Evolutionary conservation across 2,113 vertebrate genomes (phyloP), one percentile per base, ranked within the genome.

Genomic region (Parus major): DNA sequence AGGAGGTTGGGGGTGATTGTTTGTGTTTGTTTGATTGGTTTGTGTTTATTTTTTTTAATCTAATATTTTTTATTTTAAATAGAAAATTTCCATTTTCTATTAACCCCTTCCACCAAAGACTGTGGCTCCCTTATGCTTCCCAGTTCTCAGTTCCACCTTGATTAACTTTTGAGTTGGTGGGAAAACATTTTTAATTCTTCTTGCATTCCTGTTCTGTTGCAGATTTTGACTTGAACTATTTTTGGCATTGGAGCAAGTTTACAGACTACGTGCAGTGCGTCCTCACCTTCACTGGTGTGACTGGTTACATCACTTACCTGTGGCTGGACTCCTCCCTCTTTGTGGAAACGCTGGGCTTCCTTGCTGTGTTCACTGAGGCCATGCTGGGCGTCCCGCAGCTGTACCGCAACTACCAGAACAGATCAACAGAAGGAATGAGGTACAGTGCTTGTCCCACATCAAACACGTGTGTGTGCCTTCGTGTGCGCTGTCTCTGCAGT

Each of bases 351-450:
- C 97, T 99, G 96, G 99, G 99, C 90, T 99, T 99, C 97, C 97
- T 99, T 69, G 99, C 99, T 0, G 99, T 99, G 68, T 99, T 99
- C 97, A 98, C 98, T 0, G 99, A 99, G 89, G 99, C 99, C 42
- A 99, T 99, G 99, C 95, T 99, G 92, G 99, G 99, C 0, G 97
- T 98, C 8, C 99, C 99, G 0, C 99, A 99, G 96, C 98, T 99
- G 70, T 99, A 99, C 97, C 98, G 99, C 69, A 99, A 99, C 97
- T 97, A 99, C 84, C 98, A 98, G 95, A 99, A 99, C 95, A 99
- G 98, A 71, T 99, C 99, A 11, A 99, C 99, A 1, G 99, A 99
- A 89, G 99, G 99, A 93, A 99, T 99, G 99, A 99, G 99, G 99
- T 99, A 97, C 27, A 77, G 20, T 44, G 31, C 47, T 86, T 86